Conservation (phyloP, 2,797 vertebrate species). For the Pelochelys cantorii region DNA sequence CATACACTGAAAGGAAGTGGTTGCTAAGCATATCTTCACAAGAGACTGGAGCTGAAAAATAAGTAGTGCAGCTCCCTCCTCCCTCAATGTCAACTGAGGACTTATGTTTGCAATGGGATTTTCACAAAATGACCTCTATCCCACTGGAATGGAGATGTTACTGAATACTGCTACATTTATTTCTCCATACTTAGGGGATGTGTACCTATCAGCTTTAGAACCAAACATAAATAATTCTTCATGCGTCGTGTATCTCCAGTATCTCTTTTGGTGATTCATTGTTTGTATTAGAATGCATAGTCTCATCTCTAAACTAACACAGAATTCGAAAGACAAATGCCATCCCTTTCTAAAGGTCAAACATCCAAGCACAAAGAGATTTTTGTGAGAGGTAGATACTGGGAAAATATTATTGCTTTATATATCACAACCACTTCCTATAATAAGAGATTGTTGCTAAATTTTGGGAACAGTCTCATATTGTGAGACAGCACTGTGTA, state of each 20-base stretch:
- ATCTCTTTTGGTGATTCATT: conserved; percentile 21
- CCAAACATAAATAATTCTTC: conserved; percentile 51
- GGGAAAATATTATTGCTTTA: neutral
- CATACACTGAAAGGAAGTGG: conserved; percentile 7
- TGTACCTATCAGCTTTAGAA: conserved; percentile 33
- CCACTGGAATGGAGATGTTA: conserved; percentile 14
- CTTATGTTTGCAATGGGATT: conserved; percentile 13
- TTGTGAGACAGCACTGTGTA: neutral
- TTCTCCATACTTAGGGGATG: conserved; percentile 23
- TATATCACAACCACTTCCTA: neutral
- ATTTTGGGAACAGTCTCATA: conserved; percentile 6
- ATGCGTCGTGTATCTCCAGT: neutral
- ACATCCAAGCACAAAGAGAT: neutral
- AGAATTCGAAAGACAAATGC: conserved; percentile 40
- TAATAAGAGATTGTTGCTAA: neutral
- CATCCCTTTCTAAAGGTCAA: conserved; percentile 45
- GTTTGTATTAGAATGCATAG: conserved; percentile 48
- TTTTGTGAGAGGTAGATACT: conserved; percentile 3
- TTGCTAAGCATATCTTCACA: conserved; percentile 36
- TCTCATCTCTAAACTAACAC: conserved; percentile 35
- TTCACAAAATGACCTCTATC: conserved; percentile 32
- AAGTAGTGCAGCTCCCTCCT: conserved; percentile 1
- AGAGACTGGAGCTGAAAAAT: conserved; percentile 16
- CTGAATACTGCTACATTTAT: conserved; percentile 20
- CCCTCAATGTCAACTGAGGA: neutral